A percentile compares a stretch with the other conserved stretches of the same genome.
These are phyloP conservation scores for Petrocephalus microphthalmus DNA, from an alignment of 2,113 vertebrate species.

Conservation along the genomic window DNA sequence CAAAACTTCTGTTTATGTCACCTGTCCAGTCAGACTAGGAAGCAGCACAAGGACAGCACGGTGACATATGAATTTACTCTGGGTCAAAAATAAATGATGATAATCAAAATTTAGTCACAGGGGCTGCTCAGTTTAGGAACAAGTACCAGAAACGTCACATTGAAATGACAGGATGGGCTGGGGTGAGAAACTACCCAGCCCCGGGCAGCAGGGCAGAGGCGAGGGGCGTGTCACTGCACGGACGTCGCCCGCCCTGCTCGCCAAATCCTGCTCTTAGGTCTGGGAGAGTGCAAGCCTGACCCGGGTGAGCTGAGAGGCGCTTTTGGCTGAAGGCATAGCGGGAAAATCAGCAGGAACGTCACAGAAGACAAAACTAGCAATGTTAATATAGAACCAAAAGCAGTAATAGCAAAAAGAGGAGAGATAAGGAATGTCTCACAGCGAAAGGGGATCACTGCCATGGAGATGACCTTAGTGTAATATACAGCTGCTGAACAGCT, in stretches of 20 bases:
- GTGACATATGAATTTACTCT: background rate
- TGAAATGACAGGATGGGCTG: background rate
- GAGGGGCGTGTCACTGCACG: background rate
- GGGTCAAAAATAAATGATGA: background rate
- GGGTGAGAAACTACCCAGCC: background rate
- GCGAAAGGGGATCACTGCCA: background rate
- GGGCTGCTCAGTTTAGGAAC: background rate
- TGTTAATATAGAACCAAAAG: background rate
- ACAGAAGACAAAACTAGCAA: background rate
- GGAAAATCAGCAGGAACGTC: background rate
- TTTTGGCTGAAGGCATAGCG: background rate
- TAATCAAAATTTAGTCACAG: background rate
- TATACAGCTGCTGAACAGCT: background rate
- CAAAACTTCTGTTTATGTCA: background rate
- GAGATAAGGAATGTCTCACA: slow-evolving; percentile 21
- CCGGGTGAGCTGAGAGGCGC: background rate
- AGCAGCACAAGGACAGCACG: background rate
- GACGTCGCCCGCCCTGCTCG: background rate
- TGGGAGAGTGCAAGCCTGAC: background rate
- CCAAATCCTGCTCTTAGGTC: background rate
- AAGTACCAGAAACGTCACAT: background rate
- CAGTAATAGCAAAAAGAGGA: slow-evolving; percentile 10
- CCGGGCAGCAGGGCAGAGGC: background rate
- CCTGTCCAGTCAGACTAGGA: background rate
- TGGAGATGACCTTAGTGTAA: background rate